Base-by-base conservation (phyloP, 1,140 invertebrate species). In the Ceratina japonica region DNA sequence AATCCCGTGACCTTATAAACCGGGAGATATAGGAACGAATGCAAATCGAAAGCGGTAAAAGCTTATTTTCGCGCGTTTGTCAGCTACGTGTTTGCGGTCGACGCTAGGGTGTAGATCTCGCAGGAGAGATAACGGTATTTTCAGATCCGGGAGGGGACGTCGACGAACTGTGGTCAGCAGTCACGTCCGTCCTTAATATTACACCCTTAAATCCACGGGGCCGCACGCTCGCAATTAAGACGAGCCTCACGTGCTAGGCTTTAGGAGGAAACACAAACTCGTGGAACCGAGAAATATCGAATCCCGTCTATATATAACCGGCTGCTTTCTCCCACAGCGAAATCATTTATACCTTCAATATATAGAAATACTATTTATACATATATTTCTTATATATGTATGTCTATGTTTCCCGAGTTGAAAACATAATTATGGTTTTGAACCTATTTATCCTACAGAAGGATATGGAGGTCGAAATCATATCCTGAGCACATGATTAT, bases 181-280 rank as follows among this genome's bases (percentile, higher is more conserved):
- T 85, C 86, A 87, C 86, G 86, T 87, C 65, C 86, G 80, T 75
- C 86, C 83, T 87, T 87, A 87, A 87, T 87, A 87, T 87, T 85
- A 75, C 80, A 85, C 83, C 83, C 86, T 87, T 85, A 85, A 87
- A 86, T 85, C 81, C 69, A 79, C 74, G 75, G 49, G 37, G 78
- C 73, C 72, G 70, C 81, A 81, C 85, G 71, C 78, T 71, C 70
- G 83, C 81, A 83, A 86, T 86, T 86, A 86, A 86, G 78, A 86
- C 75, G 81, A 74, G 37, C 73, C 81, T 86, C 84, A 83, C 84
- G 84, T 86, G 64, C 78, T 61, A n/a, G 59, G 65, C 66, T 85
- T 75, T 61, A 44, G 61, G 68, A 71, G 76, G 85, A 82, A 85
- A 86, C 75, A 70, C 63, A 74, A 66, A 65, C 65, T 27, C 58